phyloP scores from a whole-genome alignment of 1,140 invertebrate genomes.

The Ceratina japonica region DNA sequence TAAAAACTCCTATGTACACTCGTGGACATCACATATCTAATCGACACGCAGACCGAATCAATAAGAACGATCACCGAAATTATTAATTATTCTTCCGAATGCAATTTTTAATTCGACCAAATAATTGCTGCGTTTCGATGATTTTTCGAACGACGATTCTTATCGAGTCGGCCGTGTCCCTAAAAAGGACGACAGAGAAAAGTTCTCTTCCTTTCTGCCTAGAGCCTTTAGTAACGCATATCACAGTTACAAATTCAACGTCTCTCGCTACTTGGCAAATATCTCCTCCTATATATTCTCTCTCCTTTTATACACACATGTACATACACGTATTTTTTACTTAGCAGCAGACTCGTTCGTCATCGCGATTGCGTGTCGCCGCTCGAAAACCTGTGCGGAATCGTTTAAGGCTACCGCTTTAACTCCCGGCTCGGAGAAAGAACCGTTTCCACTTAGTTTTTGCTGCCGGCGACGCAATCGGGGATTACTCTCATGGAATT shows the following conservation, averaged over 20 bases:
- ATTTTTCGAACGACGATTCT: not conserved
- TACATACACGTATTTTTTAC: not conserved
- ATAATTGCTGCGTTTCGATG: no score
- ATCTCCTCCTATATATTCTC: not conserved
- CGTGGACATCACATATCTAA: no score
- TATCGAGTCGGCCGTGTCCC: not conserved
- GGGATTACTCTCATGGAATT: not conserved
- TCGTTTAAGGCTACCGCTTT: not conserved
- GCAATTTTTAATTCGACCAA: no score
- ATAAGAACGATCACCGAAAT: no score
- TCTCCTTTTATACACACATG: not conserved
- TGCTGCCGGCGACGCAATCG: not conserved
- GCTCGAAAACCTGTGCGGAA: not conserved
- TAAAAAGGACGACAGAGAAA: slow-evolving; percentile 21
- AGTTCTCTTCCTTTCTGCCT: slow-evolving; percentile 40
- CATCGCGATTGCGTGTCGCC: not conserved
- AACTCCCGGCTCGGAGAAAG: not conserved
- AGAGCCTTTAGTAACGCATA: slow-evolving; percentile 77
- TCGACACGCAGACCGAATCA: no score
- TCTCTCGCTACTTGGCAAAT: slow-evolving; percentile 13
- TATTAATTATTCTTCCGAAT: no score
- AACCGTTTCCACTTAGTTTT: not conserved
- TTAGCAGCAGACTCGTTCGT: slow-evolving; percentile 9
- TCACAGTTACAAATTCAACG: slow-evolving; percentile 75
- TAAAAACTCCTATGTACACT: no score